Base-by-base conservation (phyloP, 1,140 invertebrate genomes). In the Brachionus paranguensis region DNA sequence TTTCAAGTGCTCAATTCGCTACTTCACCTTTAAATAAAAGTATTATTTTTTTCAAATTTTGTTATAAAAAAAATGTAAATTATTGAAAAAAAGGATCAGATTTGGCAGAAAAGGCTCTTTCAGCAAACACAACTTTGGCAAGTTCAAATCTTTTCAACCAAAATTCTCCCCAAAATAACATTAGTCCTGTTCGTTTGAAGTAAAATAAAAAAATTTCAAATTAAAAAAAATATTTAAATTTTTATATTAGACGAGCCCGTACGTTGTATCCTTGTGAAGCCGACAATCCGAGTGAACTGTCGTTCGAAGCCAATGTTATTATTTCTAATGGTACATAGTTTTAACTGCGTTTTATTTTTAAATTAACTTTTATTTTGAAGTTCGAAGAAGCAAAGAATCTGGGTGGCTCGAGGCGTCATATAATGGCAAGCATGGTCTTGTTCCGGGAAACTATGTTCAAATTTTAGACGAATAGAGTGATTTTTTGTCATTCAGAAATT, bases 391-490 rank as follows among this genome's bases (percentile, higher is more conserved):
- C 14, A 92, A 93, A 86, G 96, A 98, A 90, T 96, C 96, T 6
- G 96, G 96, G 72, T 99, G 97, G 97, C 90, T 99, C 85, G 95
- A 97, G 89, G 96, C 96, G 74, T 95, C 94, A 27, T 90, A 98
- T 84, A 95, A 97, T 90, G 96, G 96, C 68, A 94, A 94, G 90
- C 94, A 93, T 43, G 97, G 97, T 55, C 92, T 99, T 55, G 94
- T 99, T 88, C 96, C 97, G 78, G 94, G 96, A 89, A 99, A 98
- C 90, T 98, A 99, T 90, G 95, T 98, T 14, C 95, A 98, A 91
- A 92, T 87, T 85, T 86, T 91, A 68, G 78, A 81, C 17, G 86
- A 86, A n/a, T 85, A 47, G 83, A 74, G 14, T 45, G 14, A 53
- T 4, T 14, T 14, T 14, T 14, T 17, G 17, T 20, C 6, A 20